Conservation (phyloP, 2,888 invertebrate species). For the Macrophya annulata region DNA sequence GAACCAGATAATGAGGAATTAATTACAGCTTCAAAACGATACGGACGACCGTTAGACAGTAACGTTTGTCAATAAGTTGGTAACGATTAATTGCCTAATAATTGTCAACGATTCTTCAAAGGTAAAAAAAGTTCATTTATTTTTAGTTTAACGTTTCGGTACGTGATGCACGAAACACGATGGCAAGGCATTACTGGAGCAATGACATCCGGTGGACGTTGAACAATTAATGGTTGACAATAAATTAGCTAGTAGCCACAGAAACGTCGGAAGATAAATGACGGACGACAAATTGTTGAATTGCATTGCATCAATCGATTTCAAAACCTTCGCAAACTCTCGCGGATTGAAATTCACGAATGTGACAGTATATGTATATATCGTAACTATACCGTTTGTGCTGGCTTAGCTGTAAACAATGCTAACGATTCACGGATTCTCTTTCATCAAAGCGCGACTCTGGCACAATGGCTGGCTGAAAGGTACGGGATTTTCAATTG, state of each 20-base stretch:
- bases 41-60: not conserved
- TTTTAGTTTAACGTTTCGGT: not conserved
- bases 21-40: not conserved
- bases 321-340: not conserved
- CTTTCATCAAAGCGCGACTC: conserved; percentile 46
- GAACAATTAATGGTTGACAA: conserved; percentile 54
- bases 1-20: not conserved
- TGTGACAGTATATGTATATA: not conserved
- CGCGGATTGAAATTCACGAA: conserved; percentile 7
- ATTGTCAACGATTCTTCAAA: not conserved
- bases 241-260: conserved; percentile 29
- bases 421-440: conserved; percentile 51
- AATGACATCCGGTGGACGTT: conserved; percentile 57
- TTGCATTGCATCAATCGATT: conserved; percentile 51
- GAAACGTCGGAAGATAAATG: conserved; percentile 56
- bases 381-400: not conserved
- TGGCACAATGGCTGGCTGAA: conserved; percentile 42
- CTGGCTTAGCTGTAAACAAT: conserved; percentile 47
- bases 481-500: conserved; percentile 47
- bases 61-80: conserved; percentile 1
- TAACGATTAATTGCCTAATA: not conserved
- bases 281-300: conserved; percentile 56
- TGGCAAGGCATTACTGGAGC: conserved; percentile 43
- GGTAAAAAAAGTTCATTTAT: not conserved
- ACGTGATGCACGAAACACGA: not conserved